Evolutionary conservation across 2,888 invertebrate species (phyloP).

Genomic region (Panzeria rudis): DNA sequence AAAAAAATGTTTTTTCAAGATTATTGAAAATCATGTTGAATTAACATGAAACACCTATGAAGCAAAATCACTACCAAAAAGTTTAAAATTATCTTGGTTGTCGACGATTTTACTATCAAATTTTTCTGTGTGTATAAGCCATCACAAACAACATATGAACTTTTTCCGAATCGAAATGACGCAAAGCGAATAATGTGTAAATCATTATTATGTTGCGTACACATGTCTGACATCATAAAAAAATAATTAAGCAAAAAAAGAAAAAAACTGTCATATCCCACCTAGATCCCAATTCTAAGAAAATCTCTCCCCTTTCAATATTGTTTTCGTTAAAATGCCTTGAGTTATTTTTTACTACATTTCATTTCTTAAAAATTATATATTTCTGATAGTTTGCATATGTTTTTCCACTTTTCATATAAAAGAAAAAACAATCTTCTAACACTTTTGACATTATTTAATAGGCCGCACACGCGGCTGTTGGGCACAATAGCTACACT

Average conservation of each 20-base stretch:
- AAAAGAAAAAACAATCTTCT: constrained; percentile 33
- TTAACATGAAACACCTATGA: no score
- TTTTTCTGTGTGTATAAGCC: no score
- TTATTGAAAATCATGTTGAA: no score
- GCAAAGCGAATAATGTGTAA: constrained; percentile 65
- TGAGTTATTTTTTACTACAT: constrained; percentile 6
- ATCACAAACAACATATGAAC: constrained; percentile 43
- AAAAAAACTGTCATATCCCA: constrained; percentile 38
- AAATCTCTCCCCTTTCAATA: constrained; percentile 45
- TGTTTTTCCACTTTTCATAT: constrained; percentile 52
- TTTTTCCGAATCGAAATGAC: constrained; percentile 54
- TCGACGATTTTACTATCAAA: no score
- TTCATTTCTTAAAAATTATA: constrained; percentile 53
- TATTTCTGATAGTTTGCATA: constrained; percentile 63
- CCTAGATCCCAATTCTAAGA: constrained; percentile 37
- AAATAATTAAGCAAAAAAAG: constrained; percentile 34
- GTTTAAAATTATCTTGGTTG: no score
- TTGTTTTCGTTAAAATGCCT: constrained; percentile 32
- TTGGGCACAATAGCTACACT: neutral
- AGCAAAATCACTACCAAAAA: no score
- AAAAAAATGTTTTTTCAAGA: no score
- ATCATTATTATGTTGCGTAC: constrained; percentile 63
- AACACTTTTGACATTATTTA: constrained; percentile 63
- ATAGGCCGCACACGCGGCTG: constrained; percentile 63
- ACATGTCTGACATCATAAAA: constrained; percentile 64